A percentile compares a stretch with the other conserved stretches of the same genome.
phyloP scores from a whole-genome alignment of 2,113 vertebrate genomes.

The Istiophorus platypterus region DNA sequence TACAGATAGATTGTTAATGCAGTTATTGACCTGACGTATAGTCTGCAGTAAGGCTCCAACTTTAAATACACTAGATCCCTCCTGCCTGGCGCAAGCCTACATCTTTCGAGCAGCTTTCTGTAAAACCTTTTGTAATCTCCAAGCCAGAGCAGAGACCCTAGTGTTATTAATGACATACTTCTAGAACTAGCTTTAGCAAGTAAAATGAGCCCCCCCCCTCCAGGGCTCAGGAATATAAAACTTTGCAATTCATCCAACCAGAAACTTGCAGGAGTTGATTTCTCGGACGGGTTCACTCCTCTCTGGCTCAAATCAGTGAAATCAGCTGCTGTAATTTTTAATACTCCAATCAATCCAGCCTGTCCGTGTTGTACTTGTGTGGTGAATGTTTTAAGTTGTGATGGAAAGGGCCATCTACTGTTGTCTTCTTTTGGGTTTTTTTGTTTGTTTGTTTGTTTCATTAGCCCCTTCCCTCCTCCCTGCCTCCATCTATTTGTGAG shows the following conservation, averaged over 20 bases:
- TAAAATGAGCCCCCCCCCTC: neutral
- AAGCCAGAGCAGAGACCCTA: neutral
- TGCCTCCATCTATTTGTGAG: constrained; percentile 35
- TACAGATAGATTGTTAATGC: too few relatives aligned
- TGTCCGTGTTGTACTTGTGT: neutral
- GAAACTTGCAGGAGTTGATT: neutral
- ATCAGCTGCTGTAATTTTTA: neutral
- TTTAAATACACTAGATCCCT: neutral
- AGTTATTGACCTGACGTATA: neutral
- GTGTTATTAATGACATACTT: neutral
- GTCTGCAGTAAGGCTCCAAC: neutral
- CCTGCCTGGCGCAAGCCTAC: too few relatives aligned
- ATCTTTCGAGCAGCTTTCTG: neutral
- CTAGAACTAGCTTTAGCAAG: neutral
- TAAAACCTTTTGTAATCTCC: constrained; percentile 2
- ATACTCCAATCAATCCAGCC: neutral
- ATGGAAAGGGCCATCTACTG: neutral
- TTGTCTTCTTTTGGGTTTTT: neutral
- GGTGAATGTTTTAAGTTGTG: neutral
- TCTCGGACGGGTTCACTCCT: neutral
- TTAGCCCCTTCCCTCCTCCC: constrained; percentile 40
- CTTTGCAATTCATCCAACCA: neutral
- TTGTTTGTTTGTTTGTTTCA: constrained; percentile 33
- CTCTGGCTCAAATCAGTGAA: neutral
- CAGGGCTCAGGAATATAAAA: neutral